Evolutionary conservation across 2,113 vertebrate species (phyloP).

Genomic region (Tachuris rubrigastra): DNA sequence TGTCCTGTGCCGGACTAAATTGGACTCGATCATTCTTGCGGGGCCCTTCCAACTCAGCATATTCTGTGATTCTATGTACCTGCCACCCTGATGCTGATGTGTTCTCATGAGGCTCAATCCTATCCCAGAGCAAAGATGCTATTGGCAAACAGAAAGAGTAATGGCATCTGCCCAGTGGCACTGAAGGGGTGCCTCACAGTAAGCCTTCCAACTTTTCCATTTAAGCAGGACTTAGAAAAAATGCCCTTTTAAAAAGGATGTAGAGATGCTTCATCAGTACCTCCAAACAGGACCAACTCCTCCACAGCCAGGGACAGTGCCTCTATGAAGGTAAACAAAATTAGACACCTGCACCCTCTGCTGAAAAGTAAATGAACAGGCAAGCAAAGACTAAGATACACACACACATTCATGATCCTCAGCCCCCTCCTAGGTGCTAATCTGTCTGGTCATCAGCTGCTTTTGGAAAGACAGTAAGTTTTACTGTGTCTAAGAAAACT

Average conservation of each 20-base stretch:
- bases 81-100: background rate
- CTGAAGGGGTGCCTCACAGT: background rate
- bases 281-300: background rate
- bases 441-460: background rate
- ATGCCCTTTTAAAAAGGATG: background rate
- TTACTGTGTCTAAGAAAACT: background rate
- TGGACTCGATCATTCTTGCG: background rate
- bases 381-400: background rate
- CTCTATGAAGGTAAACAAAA: background rate
- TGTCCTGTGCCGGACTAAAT: background rate
- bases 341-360: background rate
- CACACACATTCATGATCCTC: too few relatives aligned
- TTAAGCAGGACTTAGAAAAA: background rate
- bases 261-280: background rate
- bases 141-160: background rate
- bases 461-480: background rate
- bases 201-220: background rate
- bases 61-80: background rate
- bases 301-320: background rate
- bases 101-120: fast-evolving
- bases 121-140: background rate
- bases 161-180: fast-evolving
- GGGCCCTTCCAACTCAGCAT: background rate
- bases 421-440: fast-evolving
- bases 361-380: background rate